These are phyloP conservation scores for Lytechinus variegatus DNA, from an alignment of 35 echinoderm and acorn worm genomes.

Conservation along the genomic window DNA sequence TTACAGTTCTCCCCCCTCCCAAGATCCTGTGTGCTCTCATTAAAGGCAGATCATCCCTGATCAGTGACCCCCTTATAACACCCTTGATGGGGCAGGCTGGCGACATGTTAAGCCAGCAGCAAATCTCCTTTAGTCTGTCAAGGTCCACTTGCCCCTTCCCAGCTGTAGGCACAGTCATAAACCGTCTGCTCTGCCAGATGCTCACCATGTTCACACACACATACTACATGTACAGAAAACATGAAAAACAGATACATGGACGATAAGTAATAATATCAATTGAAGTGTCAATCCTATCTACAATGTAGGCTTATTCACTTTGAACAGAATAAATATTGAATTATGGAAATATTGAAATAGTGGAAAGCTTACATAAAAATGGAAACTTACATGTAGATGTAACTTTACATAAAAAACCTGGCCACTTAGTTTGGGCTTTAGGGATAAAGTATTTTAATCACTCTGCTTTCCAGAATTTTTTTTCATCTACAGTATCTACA, in stretches of 20 bases:
- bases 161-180: conserved; percentile 2
- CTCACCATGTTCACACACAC: not conserved
- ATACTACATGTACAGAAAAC: no score
- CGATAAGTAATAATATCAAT: not conserved
- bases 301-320: not conserved
- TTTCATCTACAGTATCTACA: no score
- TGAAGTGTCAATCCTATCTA: not conserved
- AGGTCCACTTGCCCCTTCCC: conserved; percentile 5
- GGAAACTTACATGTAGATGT: no score
- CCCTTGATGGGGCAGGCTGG: not conserved
- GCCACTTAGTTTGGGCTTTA: no score
- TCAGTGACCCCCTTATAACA: conserved; percentile 4
- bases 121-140: not conserved
- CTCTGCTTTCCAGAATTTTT: no score
- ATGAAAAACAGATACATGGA: no score
- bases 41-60: conserved; percentile 11
- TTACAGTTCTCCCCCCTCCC: not conserved
- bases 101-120: conserved; percentile 8
- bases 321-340: not conserved
- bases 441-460: no score
- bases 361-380: no score
- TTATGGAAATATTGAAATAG: no score
- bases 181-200: not conserved
- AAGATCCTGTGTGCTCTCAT: not conserved
- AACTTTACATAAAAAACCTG: no score